Conservation (phyloP, 2,113 vertebrate genomes). For the Garra rufa region DNA sequence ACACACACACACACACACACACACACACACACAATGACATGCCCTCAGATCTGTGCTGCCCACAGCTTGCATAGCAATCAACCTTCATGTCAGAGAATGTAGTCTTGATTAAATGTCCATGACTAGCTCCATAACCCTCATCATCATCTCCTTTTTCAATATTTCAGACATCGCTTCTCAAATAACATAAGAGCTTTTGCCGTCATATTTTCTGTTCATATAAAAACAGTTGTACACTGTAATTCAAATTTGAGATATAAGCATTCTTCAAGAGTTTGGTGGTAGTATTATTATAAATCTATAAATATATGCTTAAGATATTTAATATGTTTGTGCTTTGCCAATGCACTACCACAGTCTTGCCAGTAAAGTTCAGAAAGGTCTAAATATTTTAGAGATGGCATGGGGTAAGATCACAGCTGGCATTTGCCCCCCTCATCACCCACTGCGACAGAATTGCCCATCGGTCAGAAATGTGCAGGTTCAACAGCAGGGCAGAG, state of each 20-base stretch:
- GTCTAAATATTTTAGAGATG: background rate
- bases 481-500: slow-evolving; percentile 50
- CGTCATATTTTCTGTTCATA: background rate
- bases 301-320: background rate
- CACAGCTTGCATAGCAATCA: slow-evolving; percentile 42
- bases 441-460: slow-evolving; percentile 28
- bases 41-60: slow-evolving; percentile 29
- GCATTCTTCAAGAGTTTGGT: background rate
- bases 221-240: too few species aligned
- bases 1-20: slow-evolving; percentile 40
- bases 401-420: slow-evolving; percentile 28
- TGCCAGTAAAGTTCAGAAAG: background rate
- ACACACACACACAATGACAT: slow-evolving; percentile 20
- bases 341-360: background rate
- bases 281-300: background rate
- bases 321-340: background rate
- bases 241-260: background rate
- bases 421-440: background rate
- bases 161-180: background rate
- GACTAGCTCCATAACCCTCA: slow-evolving; percentile 1
- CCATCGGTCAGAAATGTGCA: slow-evolving; percentile 40
- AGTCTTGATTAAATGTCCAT: slow-evolving; percentile 27
- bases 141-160: slow-evolving; percentile 8
- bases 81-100: slow-evolving; percentile 39
- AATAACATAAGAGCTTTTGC: background rate